Conservation (phyloP, 1,140 invertebrate species). For the Drepana arcuata region DNA sequence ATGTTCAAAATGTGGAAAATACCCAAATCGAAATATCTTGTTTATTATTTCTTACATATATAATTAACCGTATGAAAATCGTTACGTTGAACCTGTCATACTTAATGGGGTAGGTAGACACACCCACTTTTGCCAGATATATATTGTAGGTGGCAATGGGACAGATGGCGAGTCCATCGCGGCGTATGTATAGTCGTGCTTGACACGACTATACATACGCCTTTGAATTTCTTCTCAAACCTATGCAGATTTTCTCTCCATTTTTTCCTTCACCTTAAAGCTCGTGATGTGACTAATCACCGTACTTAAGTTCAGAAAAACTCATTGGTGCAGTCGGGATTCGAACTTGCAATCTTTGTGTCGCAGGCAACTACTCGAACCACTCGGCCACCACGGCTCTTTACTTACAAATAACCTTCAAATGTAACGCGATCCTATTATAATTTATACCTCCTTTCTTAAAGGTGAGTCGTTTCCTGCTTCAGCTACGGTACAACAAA, state of each 20-base stretch:
- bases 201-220: too few species aligned
- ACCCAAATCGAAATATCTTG: background rate
- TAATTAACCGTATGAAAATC: background rate
- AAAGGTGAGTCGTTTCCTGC: constrained; percentile 33
- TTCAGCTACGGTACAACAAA: constrained; percentile 31
- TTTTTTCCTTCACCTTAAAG: too few species aligned
- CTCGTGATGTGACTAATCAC: too few species aligned
- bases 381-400: background rate
- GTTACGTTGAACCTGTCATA: background rate
- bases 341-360: background rate
- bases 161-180: too few species aligned
- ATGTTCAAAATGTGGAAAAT: background rate
- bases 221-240: too few species aligned
- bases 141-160: too few species aligned
- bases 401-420: background rate
- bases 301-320: too few species aligned
- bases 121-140: too few species aligned
- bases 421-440: background rate
- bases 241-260: too few species aligned
- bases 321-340: too few species aligned
- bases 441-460: background rate
- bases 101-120: background rate
- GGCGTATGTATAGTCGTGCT: too few species aligned
- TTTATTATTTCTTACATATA: background rate
- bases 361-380: too few species aligned